Evolutionary conservation across 2,797 vertebrate species (phyloP).

Genomic region (Dipus sagitta): DNA sequence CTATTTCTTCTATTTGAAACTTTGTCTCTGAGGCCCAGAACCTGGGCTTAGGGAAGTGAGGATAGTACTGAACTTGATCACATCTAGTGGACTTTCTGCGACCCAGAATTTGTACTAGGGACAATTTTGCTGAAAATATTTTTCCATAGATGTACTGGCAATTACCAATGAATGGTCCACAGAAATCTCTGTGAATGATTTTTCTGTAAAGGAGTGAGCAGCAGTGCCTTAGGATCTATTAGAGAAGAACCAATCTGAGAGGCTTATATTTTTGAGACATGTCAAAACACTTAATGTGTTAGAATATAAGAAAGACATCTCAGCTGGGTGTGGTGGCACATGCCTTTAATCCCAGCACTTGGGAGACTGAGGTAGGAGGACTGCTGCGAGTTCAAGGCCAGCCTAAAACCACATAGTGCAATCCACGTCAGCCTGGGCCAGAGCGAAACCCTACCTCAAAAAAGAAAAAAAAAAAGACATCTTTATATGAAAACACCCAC

Average conservation of each 20-base stretch:
- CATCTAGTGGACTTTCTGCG: conserved; percentile 31
- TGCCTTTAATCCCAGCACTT: too few species aligned
- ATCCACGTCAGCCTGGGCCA: too few species aligned
- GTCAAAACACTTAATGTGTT: background rate
- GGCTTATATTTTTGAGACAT: background rate
- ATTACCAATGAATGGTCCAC: background rate
- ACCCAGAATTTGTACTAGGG: background rate
- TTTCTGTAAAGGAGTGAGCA: background rate
- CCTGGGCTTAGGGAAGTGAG: background rate
- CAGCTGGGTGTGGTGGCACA: background rate
- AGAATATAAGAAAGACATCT: background rate
- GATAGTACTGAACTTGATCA: conserved; percentile 8
- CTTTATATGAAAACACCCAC: background rate
- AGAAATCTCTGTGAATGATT: conserved; percentile 55
- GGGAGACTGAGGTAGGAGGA: too few species aligned
- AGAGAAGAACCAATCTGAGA: background rate
- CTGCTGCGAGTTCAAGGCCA: too few species aligned
- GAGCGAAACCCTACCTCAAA: too few species aligned
- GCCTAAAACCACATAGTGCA: too few species aligned
- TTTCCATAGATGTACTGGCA: background rate
- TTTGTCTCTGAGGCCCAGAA: background rate
- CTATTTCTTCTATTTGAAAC: background rate
- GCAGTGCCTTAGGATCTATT: background rate
- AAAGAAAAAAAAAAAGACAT: too few species aligned
- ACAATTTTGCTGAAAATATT: conserved; percentile 35